Percentiles rank a stretch among this genome's conserved stretches.
Evolutionary conservation across 35 echinoderm and acorn worm species (phyloP).

Genomic region (Apostichopus parvimensis): DNA sequence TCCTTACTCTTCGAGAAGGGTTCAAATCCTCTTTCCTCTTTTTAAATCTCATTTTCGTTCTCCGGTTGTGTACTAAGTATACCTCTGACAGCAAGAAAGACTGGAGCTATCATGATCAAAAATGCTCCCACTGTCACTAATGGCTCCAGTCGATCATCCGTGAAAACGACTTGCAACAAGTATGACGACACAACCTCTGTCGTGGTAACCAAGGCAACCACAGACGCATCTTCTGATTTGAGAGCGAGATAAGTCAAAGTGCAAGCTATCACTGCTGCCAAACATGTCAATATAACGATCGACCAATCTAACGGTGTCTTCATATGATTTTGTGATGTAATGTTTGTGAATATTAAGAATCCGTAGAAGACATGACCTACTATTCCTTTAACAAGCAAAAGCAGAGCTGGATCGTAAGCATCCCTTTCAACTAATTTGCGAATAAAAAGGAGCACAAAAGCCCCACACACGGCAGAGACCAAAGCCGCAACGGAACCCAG

Average conservation of each 20-base stretch:
- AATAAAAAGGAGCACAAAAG: not conserved
- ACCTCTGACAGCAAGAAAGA: not conserved
- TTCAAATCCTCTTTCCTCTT: too few relatives aligned
- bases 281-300: not conserved
- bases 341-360: not conserved
- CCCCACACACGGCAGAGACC: not conserved
- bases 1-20: too few relatives aligned
- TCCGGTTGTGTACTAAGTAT: not conserved
- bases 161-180: conserved; percentile 6
- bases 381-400: not conserved
- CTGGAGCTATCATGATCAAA: not conserved
- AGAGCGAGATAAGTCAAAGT: not conserved
- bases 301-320: not conserved
- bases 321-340: not conserved
- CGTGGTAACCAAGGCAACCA: conserved; percentile 4
- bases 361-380: not conserved
- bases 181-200: not conserved
- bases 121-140: not conserved
- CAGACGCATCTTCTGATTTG: not conserved
- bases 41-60: not conserved
- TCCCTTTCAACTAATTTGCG: conserved; percentile 5
- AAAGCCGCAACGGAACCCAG: not conserved
- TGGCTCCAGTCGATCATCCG: not conserved
- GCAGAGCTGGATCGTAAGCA: not conserved
- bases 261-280: not conserved